A percentile compares a stretch with the other conserved stretches of the same genome.
Conservation (phyloP, 2,888 invertebrate species). For the Agonopterix alstromeriana region DNA sequence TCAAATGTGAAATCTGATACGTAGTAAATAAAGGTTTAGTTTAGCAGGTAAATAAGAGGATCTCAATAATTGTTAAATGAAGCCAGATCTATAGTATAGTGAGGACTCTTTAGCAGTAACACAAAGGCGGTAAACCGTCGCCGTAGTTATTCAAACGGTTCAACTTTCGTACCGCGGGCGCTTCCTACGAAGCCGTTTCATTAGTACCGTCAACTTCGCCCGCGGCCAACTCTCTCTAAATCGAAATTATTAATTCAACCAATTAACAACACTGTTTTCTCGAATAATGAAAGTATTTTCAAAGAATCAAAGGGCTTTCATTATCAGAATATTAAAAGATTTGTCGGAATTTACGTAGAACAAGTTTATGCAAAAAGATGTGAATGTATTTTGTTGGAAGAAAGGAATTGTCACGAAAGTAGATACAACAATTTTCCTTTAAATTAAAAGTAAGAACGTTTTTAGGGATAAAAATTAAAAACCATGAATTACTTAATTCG, state of each 20-base stretch:
- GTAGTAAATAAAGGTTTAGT: neutral
- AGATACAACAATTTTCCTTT: neutral
- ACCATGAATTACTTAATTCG: slow-evolving; percentile 37
- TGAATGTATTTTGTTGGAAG: neutral
- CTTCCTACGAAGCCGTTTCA: slow-evolving; percentile 34
- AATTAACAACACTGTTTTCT: slow-evolving; percentile 46
- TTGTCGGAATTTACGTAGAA: slow-evolving; percentile 7
- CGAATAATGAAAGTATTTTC: slow-evolving; percentile 30
- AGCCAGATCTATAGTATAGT: neutral
- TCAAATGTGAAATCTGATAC: too few species aligned
- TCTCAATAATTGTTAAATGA: neutral
- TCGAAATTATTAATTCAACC: slow-evolving; percentile 52
- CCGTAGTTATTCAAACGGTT: slow-evolving; percentile 25
- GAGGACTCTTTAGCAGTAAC: neutral
- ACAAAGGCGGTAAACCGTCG: slow-evolving; percentile 9
- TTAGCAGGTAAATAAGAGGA: neutral
- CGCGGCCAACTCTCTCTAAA: slow-evolving; percentile 32
- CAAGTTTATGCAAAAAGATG: neutral
- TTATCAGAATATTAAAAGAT: slow-evolving; percentile 18
- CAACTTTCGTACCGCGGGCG: slow-evolving; percentile 24
- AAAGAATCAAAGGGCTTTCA: slow-evolving; percentile 19
- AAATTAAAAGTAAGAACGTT: slow-evolving; percentile 7
- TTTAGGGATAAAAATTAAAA: slow-evolving; percentile 36
- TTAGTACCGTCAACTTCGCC: slow-evolving; percentile 41
- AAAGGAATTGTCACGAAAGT: neutral